Conservation (phyloP, 2,113 vertebrate genomes). For the Rhinolophus ferrumequinum region DNA sequence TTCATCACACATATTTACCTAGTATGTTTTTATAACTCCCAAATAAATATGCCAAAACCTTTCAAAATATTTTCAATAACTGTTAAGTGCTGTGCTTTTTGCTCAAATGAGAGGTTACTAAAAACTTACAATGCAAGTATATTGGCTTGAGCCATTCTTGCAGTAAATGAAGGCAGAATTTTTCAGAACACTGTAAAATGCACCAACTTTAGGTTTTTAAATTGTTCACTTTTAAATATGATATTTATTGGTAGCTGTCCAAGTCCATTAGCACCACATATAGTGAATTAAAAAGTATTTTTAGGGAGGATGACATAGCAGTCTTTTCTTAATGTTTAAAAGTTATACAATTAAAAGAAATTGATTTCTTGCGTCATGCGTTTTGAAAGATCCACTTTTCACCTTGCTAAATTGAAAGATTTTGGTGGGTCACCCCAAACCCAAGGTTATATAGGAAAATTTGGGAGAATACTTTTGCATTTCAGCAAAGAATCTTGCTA, state of each 20-base stretch:
- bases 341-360: constrained; percentile 22
- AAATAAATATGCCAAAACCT: constrained; percentile 35
- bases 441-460: not conserved
- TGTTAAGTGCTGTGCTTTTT: constrained; percentile 29
- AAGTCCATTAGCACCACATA: constrained; percentile 78
- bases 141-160: constrained; percentile 45
- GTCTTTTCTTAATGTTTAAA: constrained; percentile 38
- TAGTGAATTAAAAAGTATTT: constrained; percentile 38
- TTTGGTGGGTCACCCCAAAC: not conserved
- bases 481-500: constrained; percentile 52
- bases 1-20: constrained; percentile 40
- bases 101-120: constrained; percentile 46
- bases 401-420: constrained; percentile 1
- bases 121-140: constrained; percentile 34
- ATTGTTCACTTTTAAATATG: constrained; percentile 63
- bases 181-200: constrained; percentile 47
- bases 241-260: constrained; percentile 69
- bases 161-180: constrained; percentile 48
- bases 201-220: constrained; percentile 58
- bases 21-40: constrained; percentile 40
- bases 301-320: constrained; percentile 59
- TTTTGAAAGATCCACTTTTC: constrained; percentile 48
- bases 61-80: constrained; percentile 46
- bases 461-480: not conserved
- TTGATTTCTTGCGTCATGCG: constrained; percentile 7